phyloP scores from a whole-genome alignment of 2,113 vertebrate genomes.

The Microtus pennsylvanicus region DNA sequence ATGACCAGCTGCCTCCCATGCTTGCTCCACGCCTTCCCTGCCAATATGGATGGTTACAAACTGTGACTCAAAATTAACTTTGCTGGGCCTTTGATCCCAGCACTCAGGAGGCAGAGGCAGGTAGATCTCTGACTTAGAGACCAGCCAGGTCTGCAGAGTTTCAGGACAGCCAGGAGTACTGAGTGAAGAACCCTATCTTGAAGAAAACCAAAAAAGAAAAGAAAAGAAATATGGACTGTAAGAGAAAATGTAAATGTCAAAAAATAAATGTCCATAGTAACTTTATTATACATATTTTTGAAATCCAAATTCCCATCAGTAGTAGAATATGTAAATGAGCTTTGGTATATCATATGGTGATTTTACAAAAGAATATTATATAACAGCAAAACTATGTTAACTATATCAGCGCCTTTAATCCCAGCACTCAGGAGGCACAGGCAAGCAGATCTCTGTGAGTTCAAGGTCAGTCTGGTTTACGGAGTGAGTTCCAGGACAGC shows the following conservation, averaged over 20 bases:
- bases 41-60: neutral
- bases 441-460: neutral
- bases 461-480: neutral
- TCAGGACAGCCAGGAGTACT: neutral
- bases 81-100: neutral
- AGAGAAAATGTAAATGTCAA: neutral
- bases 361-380: neutral
- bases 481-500: too few species aligned
- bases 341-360: neutral
- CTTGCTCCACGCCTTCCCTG: neutral
- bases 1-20: neutral
- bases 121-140: neutral
- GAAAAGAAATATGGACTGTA: neutral
- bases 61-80: neutral
- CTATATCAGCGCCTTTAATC: neutral
- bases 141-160: neutral
- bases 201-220: neutral
- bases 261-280: neutral
- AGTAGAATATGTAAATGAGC: neutral
- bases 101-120: neutral
- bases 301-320: neutral
- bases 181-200: neutral
- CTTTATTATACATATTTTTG: neutral
- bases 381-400: neutral
- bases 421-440: neutral